These are phyloP conservation scores for Elmis aenea DNA, from an alignment of 2,888 invertebrate genomes.

Conservation along the genomic window DNA sequence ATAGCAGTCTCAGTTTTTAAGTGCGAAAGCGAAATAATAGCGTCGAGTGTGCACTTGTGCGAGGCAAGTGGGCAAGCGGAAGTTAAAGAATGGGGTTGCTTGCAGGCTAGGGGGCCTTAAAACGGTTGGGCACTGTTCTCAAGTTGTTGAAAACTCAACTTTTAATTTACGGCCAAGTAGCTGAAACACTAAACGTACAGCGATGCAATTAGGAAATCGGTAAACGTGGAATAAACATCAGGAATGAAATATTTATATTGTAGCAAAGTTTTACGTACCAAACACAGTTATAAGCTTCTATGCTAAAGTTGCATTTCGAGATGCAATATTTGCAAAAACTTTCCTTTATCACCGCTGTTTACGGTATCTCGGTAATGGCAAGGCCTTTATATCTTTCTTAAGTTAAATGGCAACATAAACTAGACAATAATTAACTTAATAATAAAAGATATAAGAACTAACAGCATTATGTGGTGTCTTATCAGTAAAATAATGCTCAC, in stretches of 20 bases:
- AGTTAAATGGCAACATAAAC: too few relatives aligned
- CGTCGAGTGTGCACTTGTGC: constrained; percentile 11
- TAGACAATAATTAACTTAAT: too few relatives aligned
- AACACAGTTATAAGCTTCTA: too few relatives aligned
- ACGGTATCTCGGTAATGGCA: too few relatives aligned
- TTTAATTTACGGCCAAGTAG: constrained; percentile 36
- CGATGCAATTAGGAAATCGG: constrained; percentile 34
- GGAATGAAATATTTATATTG: constrained; percentile 23
- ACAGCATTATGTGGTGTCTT: too few relatives aligned
- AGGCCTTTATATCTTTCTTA: too few relatives aligned
- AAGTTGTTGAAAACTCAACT: constrained; percentile 33
- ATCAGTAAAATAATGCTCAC: too few relatives aligned
- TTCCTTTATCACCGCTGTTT: too few relatives aligned
- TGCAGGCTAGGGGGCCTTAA: constrained; percentile 16
- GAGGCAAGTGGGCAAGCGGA: constrained; percentile 15
- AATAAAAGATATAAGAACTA: too few relatives aligned
- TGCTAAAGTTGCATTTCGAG: too few relatives aligned
- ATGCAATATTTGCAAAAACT: too few relatives aligned
- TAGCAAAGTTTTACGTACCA: too few relatives aligned
- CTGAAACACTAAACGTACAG: constrained; percentile 31
- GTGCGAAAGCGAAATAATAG: constrained; percentile 24
- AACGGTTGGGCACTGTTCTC: constrained; percentile 11
- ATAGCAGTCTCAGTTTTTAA: constrained; percentile 21
- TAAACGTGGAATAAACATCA: constrained; percentile 16
- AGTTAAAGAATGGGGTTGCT: constrained; percentile 16